phyloP scores from a whole-genome alignment of 2,888 invertebrate genomes.

The Tridacna crocea region DNA sequence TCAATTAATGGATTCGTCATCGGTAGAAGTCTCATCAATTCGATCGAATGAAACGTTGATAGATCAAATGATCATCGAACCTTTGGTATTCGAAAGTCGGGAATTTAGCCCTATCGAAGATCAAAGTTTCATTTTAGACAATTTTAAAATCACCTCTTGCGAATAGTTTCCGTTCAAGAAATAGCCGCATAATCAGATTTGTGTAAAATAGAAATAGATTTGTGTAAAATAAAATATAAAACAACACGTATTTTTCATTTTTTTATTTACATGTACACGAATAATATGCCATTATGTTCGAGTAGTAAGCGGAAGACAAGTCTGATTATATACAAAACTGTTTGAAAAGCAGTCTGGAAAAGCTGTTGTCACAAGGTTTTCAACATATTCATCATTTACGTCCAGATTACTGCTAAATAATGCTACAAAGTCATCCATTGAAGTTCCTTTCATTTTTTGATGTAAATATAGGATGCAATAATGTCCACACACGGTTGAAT shows the following conservation, averaged over 20 bases:
- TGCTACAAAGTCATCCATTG: constrained; percentile 23
- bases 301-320: neutral
- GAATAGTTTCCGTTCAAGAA: neutral
- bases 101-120: neutral
- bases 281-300: neutral
- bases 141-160: constrained; percentile 8
- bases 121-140: neutral
- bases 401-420: constrained; percentile 9
- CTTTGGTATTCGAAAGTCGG: neutral
- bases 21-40: no score
- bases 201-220: neutral
- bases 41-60: neutral
- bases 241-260: neutral
- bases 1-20: neutral
- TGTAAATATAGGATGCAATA: constrained; percentile 35
- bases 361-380: neutral
- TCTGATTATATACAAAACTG: constrained; percentile 27
- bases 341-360: constrained; percentile 29
- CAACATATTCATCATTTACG: constrained; percentile 27
- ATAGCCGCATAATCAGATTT: neutral
- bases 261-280: neutral
- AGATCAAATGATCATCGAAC: neutral
- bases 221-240: constrained; percentile 3
- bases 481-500: constrained; percentile 33
- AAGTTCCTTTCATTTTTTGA: constrained; percentile 23